phyloP scores from a whole-genome alignment of 1,140 invertebrate species.

The Anastatus disparis region DNA sequence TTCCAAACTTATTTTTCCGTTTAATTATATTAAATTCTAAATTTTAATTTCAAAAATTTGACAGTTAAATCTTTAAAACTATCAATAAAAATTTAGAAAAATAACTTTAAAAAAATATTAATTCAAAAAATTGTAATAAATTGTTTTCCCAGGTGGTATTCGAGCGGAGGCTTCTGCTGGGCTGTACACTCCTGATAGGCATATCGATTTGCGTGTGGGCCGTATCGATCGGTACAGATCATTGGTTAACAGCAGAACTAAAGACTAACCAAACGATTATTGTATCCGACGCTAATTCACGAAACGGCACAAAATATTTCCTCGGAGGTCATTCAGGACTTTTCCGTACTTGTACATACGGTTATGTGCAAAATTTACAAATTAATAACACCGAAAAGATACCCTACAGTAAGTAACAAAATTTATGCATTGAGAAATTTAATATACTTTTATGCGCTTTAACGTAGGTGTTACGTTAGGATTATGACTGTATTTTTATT shows the following conservation, averaged over 20 bases:
- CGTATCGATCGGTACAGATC: slow-evolving; percentile 77
- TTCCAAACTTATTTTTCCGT: background rate
- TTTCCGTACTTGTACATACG: slow-evolving; percentile 73
- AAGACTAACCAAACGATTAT: slow-evolving; percentile 42
- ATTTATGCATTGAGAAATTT: too few relatives aligned
- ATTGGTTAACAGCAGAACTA: slow-evolving; percentile 77
- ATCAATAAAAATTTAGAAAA: background rate
- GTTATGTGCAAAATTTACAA: slow-evolving; percentile 51
- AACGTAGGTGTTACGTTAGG: too few relatives aligned
- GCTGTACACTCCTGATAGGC: slow-evolving; percentile 75
- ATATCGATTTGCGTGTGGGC: slow-evolving; percentile 78
- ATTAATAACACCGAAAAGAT: slow-evolving; percentile 43
- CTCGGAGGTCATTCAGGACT: slow-evolving; percentile 72
- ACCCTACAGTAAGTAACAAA: slow-evolving; percentile 56
- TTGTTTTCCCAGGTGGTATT: slow-evolving; percentile 68
- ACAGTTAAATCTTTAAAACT: background rate
- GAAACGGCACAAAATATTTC: slow-evolving; percentile 70
- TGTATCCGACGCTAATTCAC: slow-evolving; percentile 66
- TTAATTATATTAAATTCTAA: background rate
- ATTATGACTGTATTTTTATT: too few relatives aligned
- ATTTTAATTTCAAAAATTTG: background rate
- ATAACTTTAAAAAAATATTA: background rate
- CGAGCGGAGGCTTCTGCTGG: slow-evolving; percentile 76
- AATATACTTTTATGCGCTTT: too few relatives aligned
- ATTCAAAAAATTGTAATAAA: background rate